Base-by-base conservation (phyloP, 2,797 vertebrate species). In the Hippocampus kuda region DNA sequence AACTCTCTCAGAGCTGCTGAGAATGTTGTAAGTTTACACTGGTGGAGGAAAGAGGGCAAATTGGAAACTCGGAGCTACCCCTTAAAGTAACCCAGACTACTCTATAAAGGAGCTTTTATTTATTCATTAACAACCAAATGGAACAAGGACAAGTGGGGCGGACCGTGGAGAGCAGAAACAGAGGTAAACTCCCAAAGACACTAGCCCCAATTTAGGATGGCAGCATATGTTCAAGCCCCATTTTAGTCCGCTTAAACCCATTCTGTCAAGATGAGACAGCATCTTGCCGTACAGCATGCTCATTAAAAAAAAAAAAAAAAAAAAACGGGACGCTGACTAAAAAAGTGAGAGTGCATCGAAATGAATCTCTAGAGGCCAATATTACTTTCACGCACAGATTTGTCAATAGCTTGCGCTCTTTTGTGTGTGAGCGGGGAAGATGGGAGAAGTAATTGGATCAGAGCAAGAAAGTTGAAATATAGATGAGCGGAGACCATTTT, bases 81-180 rank as follows among this genome's bases (percentile, higher is more conserved):
- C 68, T 80, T 77, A 77, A 83, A 81, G 68, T 72, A 80, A 71
- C 74, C 73, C n/a, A 56, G 72, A 79, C 75, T 84, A 75, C 83
- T 85, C 79, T 73, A 69, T 83, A 81, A 82, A 86, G 75, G 74
- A 70, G 70, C 67, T 80, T 85, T 89, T 85, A 88, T 87, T 89
- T 88, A 88, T 89, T 89, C 79, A 89, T 89, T 85, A 85, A 77
- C 79, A 81, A 77, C 83, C 84, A 81, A 85, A 87, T 85, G 81
- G 85, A 90, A 80, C 75, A 83, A 80, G 84, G 83, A 85, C 76
- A 76, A 75, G 65, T 67, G 71, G 72, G 82, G 80, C 68, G 77
- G 79, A 81, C 76, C 79, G 68, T 68, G 54, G 75, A 75, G 70
- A 76, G 77, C 72, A 73, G 72, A 75, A 78, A 75, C 76, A 68